A percentile compares a stretch with the other conserved stretches of the same genome.
These are phyloP conservation scores for Scelioninae gen. 1 DNA, from an alignment of 2,888 invertebrate genomes.

Conservation along the genomic window DNA sequence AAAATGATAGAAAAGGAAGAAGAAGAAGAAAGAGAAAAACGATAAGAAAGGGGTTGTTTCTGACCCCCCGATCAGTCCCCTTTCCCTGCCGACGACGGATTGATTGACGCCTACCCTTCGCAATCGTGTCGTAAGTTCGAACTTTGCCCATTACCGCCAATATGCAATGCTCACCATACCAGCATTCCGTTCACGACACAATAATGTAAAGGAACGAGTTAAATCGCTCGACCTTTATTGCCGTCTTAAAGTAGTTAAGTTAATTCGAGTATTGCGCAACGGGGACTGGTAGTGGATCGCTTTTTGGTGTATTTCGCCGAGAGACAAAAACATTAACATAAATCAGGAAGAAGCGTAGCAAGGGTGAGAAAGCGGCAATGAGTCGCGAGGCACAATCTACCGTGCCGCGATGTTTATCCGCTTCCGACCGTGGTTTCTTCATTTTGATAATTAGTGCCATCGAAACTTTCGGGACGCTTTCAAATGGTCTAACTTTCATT, in stretches of 20 bases:
- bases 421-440: no score
- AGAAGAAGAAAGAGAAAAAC: conserved; percentile 28
- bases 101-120: conserved; percentile 78
- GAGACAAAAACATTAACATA: conserved; percentile 84
- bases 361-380: conserved; percentile 76
- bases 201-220: conserved; percentile 80
- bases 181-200: conserved; percentile 69
- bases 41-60: conserved; percentile 61
- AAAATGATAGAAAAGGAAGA: conserved; percentile 42
- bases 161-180: conserved; percentile 74
- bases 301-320: conserved; percentile 83
- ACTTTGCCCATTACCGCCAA: conserved; percentile 82
- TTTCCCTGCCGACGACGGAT: conserved; percentile 78
- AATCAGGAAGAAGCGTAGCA: conserved; percentile 80
- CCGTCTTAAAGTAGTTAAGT: conserved; percentile 83
- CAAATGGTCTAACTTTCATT: no score
- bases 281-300: conserved; percentile 76
- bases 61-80: conserved; percentile 51
- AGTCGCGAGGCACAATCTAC: conserved; percentile 65
- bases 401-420: no score
- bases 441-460: no score
- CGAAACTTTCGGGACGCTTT: no score
- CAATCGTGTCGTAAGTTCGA: conserved; percentile 76
- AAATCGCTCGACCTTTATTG: conserved; percentile 83
- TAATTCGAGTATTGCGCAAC: conserved; percentile 80